Evolutionary conservation across 2,888 invertebrate species (phyloP).

Genomic region (Dichetophora obliterata): DNA sequence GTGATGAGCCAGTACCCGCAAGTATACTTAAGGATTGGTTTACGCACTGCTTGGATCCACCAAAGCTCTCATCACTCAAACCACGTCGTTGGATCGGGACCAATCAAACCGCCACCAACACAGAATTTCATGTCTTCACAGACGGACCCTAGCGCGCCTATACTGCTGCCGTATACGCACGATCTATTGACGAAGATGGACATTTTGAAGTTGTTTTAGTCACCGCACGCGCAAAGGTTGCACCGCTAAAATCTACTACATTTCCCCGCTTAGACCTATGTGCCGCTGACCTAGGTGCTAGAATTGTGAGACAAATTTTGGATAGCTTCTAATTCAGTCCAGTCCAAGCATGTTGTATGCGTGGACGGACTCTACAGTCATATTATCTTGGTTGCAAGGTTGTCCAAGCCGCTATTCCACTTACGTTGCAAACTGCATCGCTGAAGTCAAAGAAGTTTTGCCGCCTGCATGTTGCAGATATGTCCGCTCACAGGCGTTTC

Average conservation of each 20-base stretch:
- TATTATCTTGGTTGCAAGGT: conserved; percentile 31
- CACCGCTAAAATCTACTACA: background rate
- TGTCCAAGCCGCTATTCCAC: conserved; percentile 18
- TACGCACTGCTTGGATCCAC: no score
- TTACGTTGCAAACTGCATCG: no score
- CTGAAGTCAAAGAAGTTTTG: no score
- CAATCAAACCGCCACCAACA: no score
- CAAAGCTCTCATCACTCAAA: no score
- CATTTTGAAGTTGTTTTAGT: background rate
- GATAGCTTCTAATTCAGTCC: background rate
- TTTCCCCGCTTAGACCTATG: background rate
- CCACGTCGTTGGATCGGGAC: no score
- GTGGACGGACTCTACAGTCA: conserved; percentile 18
- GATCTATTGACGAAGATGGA: background rate
- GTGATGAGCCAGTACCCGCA: no score
- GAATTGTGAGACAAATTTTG: background rate
- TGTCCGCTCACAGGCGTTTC: conserved; percentile 19
- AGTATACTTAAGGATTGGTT: no score
- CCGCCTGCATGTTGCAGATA: no score
- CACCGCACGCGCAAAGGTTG: background rate
- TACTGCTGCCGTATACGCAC: background rate
- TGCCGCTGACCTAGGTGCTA: background rate
- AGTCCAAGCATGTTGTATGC: no score
- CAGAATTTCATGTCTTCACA: no score
- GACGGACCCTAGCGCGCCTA: background rate